Base-by-base conservation (phyloP, 2,797 vertebrate genomes). In the Coregonus sp. region DNA sequence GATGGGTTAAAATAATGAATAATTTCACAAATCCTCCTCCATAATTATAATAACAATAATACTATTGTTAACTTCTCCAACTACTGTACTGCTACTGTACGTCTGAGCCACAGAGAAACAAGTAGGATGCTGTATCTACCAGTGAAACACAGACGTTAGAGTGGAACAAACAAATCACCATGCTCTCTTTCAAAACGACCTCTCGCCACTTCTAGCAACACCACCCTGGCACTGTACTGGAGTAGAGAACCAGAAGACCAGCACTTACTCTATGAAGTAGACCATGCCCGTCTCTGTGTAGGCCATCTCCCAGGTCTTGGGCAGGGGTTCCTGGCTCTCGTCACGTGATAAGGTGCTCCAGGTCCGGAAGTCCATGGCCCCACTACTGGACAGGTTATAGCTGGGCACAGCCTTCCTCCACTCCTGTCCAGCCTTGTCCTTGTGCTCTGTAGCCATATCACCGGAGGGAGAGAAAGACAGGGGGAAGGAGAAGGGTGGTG, bases 231-330 rank as follows among this genome's bases (percentile, higher is more conserved):
- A 14, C 9, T 12, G 20, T n/a, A 33, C 29, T 47, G 40, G 40
- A 7, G 11, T 47, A 82, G 74, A 50, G 2, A 78, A 65, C 67
- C 51, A 16, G 35, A n/a, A 78, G 68, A 14, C 75, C 77, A 63
- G 52, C 86, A 96, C 98, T 99, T 91, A 99, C 98, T 99, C 98
- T n/a, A 99, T 99, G 90, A 99, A 99, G 91, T 99, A 99, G 88
- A 99, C 95, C 98, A 99, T 98, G 86, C 98, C 98, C 0, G 96
- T 95, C 86, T 99, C 98, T 0, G 98, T 99, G 93, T 98, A 99
- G 89, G 98, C 98, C 97, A 98, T 99, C 89, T 99, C 98, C 97
- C 97, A 98, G 91, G 95, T 98, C 88, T 95, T 95, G 69, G 98
- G 98, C 81, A 99, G 88, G 0, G 97, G 94, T 73, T 99, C 98